Conservation (phyloP, 2,888 invertebrate species). For the Polyploca ridens region DNA sequence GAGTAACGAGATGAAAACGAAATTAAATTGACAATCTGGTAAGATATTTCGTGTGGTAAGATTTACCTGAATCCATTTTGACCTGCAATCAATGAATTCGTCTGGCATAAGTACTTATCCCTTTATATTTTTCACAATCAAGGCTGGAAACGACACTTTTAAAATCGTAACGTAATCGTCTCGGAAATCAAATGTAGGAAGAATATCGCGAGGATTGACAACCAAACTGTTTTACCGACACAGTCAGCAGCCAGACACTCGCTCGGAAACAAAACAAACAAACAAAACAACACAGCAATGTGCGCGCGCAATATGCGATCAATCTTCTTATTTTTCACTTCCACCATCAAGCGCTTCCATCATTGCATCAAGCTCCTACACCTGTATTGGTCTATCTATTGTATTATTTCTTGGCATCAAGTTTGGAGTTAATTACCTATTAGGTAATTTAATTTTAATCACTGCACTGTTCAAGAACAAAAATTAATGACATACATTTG, state of each 20-base stretch:
- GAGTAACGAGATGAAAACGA: not conserved
- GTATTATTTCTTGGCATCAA: too few relatives aligned
- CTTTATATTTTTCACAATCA: not conserved
- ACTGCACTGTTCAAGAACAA: too few relatives aligned
- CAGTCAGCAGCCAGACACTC: conserved; percentile 9
- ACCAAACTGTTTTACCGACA: conserved; percentile 41
- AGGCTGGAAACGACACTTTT: not conserved
- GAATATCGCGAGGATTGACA: not conserved
- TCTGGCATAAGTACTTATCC: not conserved
- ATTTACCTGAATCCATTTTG: conserved; percentile 31
- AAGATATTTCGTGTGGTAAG: conserved; percentile 3
- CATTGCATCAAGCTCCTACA: conserved; percentile 5
- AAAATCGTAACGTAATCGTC: conserved; percentile 1
- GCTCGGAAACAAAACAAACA: conserved; percentile 15
- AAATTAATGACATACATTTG: too few relatives aligned
- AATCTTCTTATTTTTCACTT: conserved; percentile 26
- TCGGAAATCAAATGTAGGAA: not conserved
- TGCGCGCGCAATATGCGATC: conserved; percentile 60
- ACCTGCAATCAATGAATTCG: not conserved
- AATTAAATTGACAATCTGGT: not conserved
- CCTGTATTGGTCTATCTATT: too few relatives aligned
- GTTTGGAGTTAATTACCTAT: too few relatives aligned
- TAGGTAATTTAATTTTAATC: too few relatives aligned
- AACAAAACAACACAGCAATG: not conserved
- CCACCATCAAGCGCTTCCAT: conserved; percentile 43